A percentile compares a stretch with the other conserved stretches of the same genome.
Evolutionary conservation across 2,113 vertebrate genomes (phyloP).

Genomic region (Lophotis ruficrista): DNA sequence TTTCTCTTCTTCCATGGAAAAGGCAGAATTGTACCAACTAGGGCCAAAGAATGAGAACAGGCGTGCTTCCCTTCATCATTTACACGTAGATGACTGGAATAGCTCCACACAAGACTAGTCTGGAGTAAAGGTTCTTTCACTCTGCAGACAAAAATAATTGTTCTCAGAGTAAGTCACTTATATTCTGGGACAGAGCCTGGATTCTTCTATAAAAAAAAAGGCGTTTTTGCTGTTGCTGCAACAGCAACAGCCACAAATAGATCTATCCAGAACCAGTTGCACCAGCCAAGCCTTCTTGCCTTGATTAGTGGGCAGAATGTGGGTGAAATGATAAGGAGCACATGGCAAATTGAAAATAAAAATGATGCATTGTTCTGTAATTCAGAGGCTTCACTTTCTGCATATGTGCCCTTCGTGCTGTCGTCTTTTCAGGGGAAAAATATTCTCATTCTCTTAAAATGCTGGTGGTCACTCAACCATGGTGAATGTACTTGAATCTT

Average conservation of each 20-base stretch:
- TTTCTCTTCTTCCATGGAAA: background rate
- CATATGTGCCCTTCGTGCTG: background rate
- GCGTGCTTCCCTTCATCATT: background rate
- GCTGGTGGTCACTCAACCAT: conserved; percentile 34
- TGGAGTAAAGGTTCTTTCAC: conserved; percentile 7
- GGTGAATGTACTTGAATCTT: conserved; percentile 39
- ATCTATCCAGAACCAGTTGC: background rate
- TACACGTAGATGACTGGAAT: background rate
- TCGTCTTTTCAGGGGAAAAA: background rate
- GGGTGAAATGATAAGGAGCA: conserved; percentile 42
- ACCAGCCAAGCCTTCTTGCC: conserved; percentile 38
- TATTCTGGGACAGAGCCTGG: conserved; percentile 13
- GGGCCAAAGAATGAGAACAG: background rate
- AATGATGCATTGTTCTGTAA: background rate
- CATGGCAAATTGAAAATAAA: conserved; percentile 36
- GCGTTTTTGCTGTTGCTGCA: background rate
- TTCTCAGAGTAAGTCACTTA: conserved; percentile 19
- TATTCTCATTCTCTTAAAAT: background rate
- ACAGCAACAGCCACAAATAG: conserved; percentile 36
- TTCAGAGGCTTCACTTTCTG: background rate
- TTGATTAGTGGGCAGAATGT: conserved; percentile 51
- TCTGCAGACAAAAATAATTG: conserved; percentile 28
- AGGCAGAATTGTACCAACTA: background rate
- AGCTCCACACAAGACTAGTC: background rate
- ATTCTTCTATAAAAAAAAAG: background rate